Evolutionary conservation across 2,113 vertebrate species (phyloP).

Genomic region (Rhinopithecus roxellana): DNA sequence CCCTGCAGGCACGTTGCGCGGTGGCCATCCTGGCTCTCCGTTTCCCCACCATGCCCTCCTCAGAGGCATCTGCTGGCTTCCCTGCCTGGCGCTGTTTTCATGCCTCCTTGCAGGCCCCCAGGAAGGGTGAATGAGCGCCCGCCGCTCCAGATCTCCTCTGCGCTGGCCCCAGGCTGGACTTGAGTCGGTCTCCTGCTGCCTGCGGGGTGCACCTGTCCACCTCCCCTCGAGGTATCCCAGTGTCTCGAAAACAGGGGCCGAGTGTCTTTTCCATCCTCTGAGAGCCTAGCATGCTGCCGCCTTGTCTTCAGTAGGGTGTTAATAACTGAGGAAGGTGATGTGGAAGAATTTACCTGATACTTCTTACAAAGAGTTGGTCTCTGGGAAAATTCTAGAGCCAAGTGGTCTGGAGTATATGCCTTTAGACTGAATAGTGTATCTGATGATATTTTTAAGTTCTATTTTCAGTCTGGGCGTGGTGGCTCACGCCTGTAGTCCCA

Average conservation of each 20-base stretch:
- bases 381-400: background rate
- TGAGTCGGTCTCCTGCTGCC: background rate
- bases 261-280: no score
- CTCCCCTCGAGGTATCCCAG: no score
- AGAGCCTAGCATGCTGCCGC: background rate
- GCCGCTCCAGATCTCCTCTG: background rate
- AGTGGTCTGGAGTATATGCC: no score
- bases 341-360: background rate
- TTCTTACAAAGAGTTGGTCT: background rate
- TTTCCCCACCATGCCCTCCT: background rate
- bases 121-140: background rate
- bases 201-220: background rate
- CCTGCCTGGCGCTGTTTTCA: background rate
- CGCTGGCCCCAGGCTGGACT: background rate
- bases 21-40: background rate
- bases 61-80: background rate
- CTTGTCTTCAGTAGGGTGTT: background rate
- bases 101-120: no score
- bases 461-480: background rate
- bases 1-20: no score
- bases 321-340: background rate
- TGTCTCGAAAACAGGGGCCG: no score
- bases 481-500: no score
- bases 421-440: background rate
- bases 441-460: background rate